phyloP scores from a whole-genome alignment of 2,797 vertebrate genomes.

The Orestias chungarensis region DNA sequence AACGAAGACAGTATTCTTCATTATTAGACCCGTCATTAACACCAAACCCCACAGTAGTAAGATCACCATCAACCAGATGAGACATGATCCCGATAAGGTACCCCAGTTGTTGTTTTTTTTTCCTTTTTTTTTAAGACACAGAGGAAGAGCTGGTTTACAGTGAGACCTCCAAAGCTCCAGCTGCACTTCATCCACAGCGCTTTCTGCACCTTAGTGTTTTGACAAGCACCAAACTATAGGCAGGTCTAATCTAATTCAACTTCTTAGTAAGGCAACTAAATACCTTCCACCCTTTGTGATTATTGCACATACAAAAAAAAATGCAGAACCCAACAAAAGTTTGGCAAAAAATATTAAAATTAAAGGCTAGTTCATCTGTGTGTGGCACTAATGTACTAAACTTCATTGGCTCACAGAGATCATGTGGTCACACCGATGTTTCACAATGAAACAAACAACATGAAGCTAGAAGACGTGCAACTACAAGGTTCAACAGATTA shows the following conservation, averaged over 20 bases:
- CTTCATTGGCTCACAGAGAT: neutral
- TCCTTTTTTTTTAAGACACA: neutral
- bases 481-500: neutral
- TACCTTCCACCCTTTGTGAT: neutral
- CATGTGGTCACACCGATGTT: constrained; percentile 22
- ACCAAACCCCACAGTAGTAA: neutral
- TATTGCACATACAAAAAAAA: constrained; percentile 21
- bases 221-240: neutral
- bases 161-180: constrained; percentile 3
- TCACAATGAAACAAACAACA: constrained; percentile 22
- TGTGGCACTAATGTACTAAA: constrained; percentile 8
- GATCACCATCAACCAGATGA: neutral
- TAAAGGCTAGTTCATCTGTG: constrained; percentile 14
- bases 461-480: neutral
- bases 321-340: constrained; percentile 6
- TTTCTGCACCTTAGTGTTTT: neutral
- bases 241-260: neutral
- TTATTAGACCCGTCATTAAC: constrained; percentile 4
- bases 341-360: constrained; percentile 14
- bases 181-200: neutral
- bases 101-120: too few relatives aligned
- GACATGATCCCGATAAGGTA: neutral
- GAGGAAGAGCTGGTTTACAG: neutral
- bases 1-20: constrained; percentile 13
- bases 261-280: neutral